Evolutionary conservation across 2,797 vertebrate genomes (phyloP).

Genomic region (Anguilla obscura): DNA sequence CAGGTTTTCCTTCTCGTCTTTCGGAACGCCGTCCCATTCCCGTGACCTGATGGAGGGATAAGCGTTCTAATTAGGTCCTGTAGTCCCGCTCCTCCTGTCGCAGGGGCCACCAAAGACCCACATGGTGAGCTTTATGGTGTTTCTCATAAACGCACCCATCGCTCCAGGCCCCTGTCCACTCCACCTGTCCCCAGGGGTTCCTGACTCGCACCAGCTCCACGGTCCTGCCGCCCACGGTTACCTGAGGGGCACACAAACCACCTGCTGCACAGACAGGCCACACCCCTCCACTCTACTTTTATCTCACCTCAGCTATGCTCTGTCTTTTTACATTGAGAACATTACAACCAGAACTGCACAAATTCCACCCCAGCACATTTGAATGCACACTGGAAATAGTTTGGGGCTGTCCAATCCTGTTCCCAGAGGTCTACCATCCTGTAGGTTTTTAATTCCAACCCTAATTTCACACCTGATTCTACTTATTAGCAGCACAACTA

Average conservation of each 20-base stretch:
- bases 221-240: slow-evolving; percentile 56
- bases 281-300: background rate
- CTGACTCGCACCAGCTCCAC: slow-evolving; percentile 78
- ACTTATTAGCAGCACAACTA: background rate
- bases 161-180: slow-evolving; percentile 86
- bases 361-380: background rate
- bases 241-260: slow-evolving; percentile 59
- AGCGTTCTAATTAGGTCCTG: background rate
- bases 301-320: background rate
- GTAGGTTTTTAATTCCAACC: no score
- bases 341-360: background rate
- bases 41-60: slow-evolving; percentile 51
- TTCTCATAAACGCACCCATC: slow-evolving; percentile 69
- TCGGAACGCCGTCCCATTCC: slow-evolving; percentile 59
- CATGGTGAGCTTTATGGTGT: background rate
- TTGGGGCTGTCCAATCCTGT: background rate
- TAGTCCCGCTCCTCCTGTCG: no score
- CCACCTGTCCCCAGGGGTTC: slow-evolving; percentile 84
- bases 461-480: background rate
- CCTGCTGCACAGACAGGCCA: background rate
- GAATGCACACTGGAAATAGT: background rate
- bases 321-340: background rate
- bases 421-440: no score
- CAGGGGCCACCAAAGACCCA: background rate
- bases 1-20: slow-evolving; percentile 54